Evolutionary conservation across 1,140 invertebrate species (phyloP).

Genomic region (Drosophila sucinea): DNA sequence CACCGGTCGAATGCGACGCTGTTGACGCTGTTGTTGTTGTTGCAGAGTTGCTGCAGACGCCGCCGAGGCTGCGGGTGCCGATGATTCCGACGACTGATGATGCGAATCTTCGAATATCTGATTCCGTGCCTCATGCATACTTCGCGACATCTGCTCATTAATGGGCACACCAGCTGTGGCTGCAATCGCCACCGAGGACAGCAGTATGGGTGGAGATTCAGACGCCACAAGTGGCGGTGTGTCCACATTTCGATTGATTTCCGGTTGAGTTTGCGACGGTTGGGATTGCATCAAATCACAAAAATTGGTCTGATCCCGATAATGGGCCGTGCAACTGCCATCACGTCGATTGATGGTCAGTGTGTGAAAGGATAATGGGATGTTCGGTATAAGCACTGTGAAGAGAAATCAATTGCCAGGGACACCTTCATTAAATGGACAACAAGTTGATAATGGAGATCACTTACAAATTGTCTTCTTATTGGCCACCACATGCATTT

Average conservation of each 20-base stretch:
- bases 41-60: background rate
- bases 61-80: slow-evolving; percentile 6
- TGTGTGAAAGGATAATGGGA: slow-evolving; percentile 87
- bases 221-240: slow-evolving; percentile 37
- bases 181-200: slow-evolving; percentile 15
- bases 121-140: slow-evolving; percentile 80
- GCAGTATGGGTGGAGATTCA: slow-evolving; percentile 24
- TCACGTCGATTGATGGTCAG: slow-evolving; percentile 92
- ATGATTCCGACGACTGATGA: slow-evolving; percentile 35
- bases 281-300: slow-evolving; percentile 66
- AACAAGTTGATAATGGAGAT: background rate
- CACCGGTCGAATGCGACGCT: background rate
- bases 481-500: slow-evolving; percentile 94
- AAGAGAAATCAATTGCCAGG: background rate
- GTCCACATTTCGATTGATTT: slow-evolving; percentile 78
- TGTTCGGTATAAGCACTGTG: slow-evolving; percentile 71
- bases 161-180: slow-evolving; percentile 63
- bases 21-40: slow-evolving; percentile 30
- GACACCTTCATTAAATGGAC: background rate
- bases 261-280: slow-evolving; percentile 44
- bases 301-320: slow-evolving; percentile 89
- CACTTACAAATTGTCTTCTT: slow-evolving; percentile 91
- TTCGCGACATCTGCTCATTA: slow-evolving; percentile 81
- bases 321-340: slow-evolving; percentile 92
- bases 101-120: slow-evolving; percentile 77